Base-by-base conservation (phyloP, 53 echinoderm and acorn worm genomes). In the Paelopatides confundens region DNA sequence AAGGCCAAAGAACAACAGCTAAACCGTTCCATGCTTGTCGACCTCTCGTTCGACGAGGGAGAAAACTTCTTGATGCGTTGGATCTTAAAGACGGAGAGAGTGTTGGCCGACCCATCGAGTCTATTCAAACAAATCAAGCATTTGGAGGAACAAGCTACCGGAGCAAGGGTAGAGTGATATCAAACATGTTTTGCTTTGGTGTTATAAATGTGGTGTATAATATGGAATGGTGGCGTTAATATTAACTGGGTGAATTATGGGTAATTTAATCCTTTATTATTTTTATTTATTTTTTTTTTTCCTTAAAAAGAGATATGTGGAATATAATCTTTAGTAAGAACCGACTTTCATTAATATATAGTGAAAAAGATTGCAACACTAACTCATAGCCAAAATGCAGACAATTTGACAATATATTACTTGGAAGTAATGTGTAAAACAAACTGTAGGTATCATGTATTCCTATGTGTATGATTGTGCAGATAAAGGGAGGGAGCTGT, bases 1-100 rank as follows among this genome's bases (percentile, higher is more conserved):
- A 69, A 64, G 15, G 62, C 35, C 37, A 94, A 87, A 82, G 82
- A 71, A 62, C 76, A 51, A 26, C 76, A 89, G 39, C 93, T 97
- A 65, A 74, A 92, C 26, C 90, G 71, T 0, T 95, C 98, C 70
- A 35, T 92, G 92, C 90, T 92, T 21, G 94, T 82, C 12, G 88
- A 88, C 50, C 77, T 81, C 84, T 88, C 88, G 28, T 97, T 97
- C 67, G 95, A 90, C 27, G 90, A 92, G 29, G 78, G 64, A 34
- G 98, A 97, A 68, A 88, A 70, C 0, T 76, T 82, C 78, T 91
- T 97, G 76, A 86, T 95, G 58, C 92, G 90, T 34, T 97, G 95
- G 98, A 58, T 97, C 78, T 93, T 92, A 28, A 92, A 90, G 52
- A 95, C 90, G 38, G 95, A 97, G 85, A 49, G 95, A 49, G 90